phyloP scores from a whole-genome alignment of 2,888 invertebrate species.

The Tetheella fluctuosa region DNA sequence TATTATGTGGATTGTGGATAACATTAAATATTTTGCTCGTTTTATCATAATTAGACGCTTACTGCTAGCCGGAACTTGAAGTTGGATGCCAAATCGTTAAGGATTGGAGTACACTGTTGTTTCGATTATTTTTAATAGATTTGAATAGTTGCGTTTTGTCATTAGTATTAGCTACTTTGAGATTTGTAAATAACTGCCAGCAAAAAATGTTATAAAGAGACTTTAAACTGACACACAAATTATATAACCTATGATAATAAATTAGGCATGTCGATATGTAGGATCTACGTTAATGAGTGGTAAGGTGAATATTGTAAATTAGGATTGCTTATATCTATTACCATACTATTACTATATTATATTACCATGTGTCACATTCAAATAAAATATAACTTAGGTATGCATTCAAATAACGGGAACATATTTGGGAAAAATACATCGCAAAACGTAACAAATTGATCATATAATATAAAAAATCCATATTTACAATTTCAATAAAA shows the following conservation, averaged over 20 bases:
- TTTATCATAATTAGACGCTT: slow-evolving; percentile 47
- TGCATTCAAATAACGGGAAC: background rate
- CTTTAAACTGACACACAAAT: too few relatives aligned
- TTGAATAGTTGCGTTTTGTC: too few relatives aligned
- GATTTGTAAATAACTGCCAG: background rate
- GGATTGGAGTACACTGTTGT: slow-evolving; percentile 31
- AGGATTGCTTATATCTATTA: background rate
- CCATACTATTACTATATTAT: too few relatives aligned
- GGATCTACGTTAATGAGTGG: too few relatives aligned
- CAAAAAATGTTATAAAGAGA: too few relatives aligned
- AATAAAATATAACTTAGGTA: background rate
- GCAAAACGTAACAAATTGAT: background rate
- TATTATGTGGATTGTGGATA: slow-evolving; percentile 27
- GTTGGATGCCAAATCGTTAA: slow-evolving; percentile 31
- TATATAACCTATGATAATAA: too few relatives aligned
- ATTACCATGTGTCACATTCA: too few relatives aligned
- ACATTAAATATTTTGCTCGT: slow-evolving; percentile 39
- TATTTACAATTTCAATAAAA: too few relatives aligned
- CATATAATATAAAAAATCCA: background rate
- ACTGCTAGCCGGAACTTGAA: slow-evolving; percentile 58
- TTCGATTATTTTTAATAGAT: too few relatives aligned
- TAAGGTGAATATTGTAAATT: too few relatives aligned
- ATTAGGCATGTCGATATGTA: too few relatives aligned
- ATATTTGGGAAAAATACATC: background rate
- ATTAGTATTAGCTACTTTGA: background rate